A percentile compares a stretch with the other conserved stretches of the same genome.
Evolutionary conservation across 2,888 invertebrate genomes (phyloP).

Genomic region (Drosophila rellima): DNA sequence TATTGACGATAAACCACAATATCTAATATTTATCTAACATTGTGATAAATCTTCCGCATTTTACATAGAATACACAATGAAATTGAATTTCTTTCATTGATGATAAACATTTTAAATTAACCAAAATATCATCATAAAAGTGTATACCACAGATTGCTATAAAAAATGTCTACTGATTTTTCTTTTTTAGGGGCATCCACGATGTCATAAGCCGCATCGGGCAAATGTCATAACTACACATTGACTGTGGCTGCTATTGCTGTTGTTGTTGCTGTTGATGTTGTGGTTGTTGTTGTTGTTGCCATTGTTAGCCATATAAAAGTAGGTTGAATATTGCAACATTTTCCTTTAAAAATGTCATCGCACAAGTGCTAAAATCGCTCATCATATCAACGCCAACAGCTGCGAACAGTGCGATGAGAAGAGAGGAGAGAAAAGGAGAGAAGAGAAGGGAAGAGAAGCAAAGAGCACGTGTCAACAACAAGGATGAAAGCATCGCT

Average conservation of each 20-base stretch:
- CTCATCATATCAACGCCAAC: conserved; percentile 75
- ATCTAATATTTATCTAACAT: no score
- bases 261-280: conserved; percentile 23
- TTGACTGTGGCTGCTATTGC: conserved; percentile 38
- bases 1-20: no score
- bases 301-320: conserved; percentile 47
- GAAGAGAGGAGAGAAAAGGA: neutral
- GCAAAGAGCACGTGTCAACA: conserved; percentile 22
- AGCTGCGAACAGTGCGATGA: conserved; percentile 44
- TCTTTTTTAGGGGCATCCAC: conserved; percentile 29
- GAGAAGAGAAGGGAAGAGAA: conserved; percentile 12
- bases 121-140: neutral
- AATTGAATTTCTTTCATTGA: neutral
- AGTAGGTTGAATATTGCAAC: conserved; percentile 73
- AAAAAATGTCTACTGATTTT: conserved; percentile 12
- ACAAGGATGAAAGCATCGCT: conserved; percentile 36
- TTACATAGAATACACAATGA: neutral
- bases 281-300: conserved; percentile 22
- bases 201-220: conserved; percentile 52
- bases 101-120: neutral
- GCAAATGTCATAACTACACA: conserved; percentile 72
- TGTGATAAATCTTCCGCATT: neutral
- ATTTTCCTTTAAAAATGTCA: conserved; percentile 74
- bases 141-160: conserved; percentile 13
- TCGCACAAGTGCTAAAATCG: conserved; percentile 77